Conservation (phyloP, 2,113 vertebrate genomes). For the Thomomys bottae region DNA sequence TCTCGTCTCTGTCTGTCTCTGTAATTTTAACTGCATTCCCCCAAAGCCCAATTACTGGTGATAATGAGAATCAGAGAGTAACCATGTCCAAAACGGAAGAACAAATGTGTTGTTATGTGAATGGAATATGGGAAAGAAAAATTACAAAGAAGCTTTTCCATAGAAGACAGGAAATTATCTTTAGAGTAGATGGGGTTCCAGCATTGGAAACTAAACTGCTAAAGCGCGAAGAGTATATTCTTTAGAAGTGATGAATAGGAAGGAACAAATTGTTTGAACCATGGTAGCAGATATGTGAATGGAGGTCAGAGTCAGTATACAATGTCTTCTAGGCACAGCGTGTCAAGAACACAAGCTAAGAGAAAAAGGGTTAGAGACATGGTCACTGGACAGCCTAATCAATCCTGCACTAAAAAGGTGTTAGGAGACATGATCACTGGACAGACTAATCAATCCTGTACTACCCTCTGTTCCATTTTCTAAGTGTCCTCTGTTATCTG, state of each 20-base stretch:
- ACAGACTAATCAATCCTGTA: not conserved
- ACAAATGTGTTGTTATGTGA: conserved; percentile 66
- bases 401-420: not conserved
- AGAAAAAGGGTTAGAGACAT: not conserved
- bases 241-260: not conserved
- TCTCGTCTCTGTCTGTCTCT: not conserved
- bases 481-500: conserved; percentile 4
- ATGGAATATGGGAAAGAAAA: conserved; percentile 48
- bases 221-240: not conserved
- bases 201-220: not conserved
- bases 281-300: not conserved
- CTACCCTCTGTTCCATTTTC: not conserved
- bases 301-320: accelerated
- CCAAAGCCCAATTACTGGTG: conserved; percentile 57
- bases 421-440: not conserved
- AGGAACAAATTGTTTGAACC: not conserved
- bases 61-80: conserved; percentile 63
- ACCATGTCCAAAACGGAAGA: conserved; percentile 46
- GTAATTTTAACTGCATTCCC: not conserved
- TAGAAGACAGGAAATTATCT: not conserved
- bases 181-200: not conserved
- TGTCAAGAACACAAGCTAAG: not conserved
- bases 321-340: not conserved
- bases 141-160: conserved; percentile 30
- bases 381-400: not conserved